These are phyloP conservation scores for Sebastolobus altivelis DNA, from an alignment of 2,797 vertebrate species.

Conservation along the genomic window DNA sequence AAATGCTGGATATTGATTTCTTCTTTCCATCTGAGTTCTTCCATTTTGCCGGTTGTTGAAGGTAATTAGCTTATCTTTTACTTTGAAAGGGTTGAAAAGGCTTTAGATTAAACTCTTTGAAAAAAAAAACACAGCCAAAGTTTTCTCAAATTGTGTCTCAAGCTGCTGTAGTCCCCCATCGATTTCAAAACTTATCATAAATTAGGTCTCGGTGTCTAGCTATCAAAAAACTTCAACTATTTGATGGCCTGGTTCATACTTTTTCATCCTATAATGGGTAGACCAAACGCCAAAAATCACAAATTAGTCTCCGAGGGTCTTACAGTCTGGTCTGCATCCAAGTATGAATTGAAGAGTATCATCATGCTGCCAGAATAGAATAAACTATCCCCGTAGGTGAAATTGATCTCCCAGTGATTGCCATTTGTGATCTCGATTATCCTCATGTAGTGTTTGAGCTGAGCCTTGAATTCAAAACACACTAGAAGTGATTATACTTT, in stretches of 20 bases:
- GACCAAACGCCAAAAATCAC: background rate
- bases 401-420: constrained; percentile 25
- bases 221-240: background rate
- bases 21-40: constrained; percentile 22
- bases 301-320: background rate
- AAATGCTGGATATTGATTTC: constrained; percentile 35
- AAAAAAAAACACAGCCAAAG: constrained; percentile 7
- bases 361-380: constrained; percentile 27
- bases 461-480: constrained; percentile 19
- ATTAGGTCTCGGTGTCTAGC: background rate
- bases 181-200: background rate
- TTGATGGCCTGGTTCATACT: background rate
- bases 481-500: constrained; percentile 12
- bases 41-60: background rate
- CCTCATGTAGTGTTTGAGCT: constrained; percentile 19
- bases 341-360: background rate
- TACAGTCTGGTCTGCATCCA: background rate
- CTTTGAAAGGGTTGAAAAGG: constrained; percentile 30
- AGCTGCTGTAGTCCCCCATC: background rate
- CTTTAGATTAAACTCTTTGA: constrained; percentile 2
- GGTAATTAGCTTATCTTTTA: constrained; percentile 20
- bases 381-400: background rate
- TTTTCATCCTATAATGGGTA: background rate
- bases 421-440: constrained; percentile 32
- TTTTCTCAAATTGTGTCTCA: constrained; percentile 12